Percentiles rank a stretch among this genome's conserved stretches.
Conservation (phyloP, 2,888 invertebrate species). For the Erebia palarica region DNA sequence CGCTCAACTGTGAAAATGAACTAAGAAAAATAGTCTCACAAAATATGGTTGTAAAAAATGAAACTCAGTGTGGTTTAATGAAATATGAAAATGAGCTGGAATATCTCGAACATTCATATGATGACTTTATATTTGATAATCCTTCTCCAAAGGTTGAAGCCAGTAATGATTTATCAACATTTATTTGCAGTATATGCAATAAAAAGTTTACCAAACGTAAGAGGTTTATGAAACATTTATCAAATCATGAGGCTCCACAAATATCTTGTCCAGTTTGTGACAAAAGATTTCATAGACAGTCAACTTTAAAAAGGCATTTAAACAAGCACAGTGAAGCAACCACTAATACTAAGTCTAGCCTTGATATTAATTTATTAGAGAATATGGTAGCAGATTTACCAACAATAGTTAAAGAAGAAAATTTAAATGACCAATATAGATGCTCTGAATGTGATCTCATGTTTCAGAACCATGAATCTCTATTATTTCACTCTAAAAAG, state of each 20-base stretch:
- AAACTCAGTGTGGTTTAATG: slow-evolving; percentile 47
- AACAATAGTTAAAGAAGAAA: slow-evolving; percentile 32
- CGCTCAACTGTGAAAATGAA: slow-evolving; percentile 57
- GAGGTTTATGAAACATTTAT: slow-evolving; percentile 72
- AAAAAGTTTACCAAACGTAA: slow-evolving; percentile 73
- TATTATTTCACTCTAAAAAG: slow-evolving; percentile 26
- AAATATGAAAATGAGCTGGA: slow-evolving; percentile 52
- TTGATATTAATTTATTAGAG: neutral
- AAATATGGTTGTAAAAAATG: slow-evolving; percentile 46
- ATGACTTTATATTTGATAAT: slow-evolving; percentile 41
- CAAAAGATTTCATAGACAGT: slow-evolving; percentile 55
- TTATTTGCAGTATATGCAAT: slow-evolving; percentile 68
- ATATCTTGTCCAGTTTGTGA: slow-evolving; percentile 56
- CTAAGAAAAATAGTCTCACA: slow-evolving; percentile 53
- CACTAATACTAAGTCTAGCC: neutral
- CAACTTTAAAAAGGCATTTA: slow-evolving; percentile 61
- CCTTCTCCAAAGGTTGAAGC: slow-evolving; percentile 44
- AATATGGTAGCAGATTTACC: slow-evolving; percentile 2
- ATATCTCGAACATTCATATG: slow-evolving; percentile 46
- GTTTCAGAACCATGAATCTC: slow-evolving; percentile 21
- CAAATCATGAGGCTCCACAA: slow-evolving; percentile 57
- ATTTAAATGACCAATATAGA: slow-evolving; percentile 20
- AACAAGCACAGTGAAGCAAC: slow-evolving; percentile 49
- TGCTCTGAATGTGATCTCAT: slow-evolving; percentile 30
- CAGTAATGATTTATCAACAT: slow-evolving; percentile 43